Percentiles rank a stretch among this genome's conserved stretches.
Evolutionary conservation across 2,888 invertebrate genomes (phyloP).

Genomic region (Brenthis ino): DNA sequence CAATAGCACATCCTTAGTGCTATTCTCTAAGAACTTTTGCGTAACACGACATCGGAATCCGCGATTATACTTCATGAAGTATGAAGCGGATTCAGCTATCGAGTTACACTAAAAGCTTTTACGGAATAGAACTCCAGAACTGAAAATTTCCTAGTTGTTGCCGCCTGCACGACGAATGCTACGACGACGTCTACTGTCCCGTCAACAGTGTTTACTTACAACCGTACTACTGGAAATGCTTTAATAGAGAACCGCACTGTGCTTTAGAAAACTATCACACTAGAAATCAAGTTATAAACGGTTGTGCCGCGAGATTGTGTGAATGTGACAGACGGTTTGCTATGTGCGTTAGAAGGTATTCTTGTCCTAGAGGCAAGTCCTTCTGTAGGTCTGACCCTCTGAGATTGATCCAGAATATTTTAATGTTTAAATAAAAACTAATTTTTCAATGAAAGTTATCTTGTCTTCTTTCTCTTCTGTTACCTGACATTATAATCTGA

Average conservation of each 20-base stretch:
- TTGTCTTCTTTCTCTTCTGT: background rate
- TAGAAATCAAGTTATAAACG: slow-evolving; percentile 63
- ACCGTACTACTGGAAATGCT: slow-evolving; percentile 94
- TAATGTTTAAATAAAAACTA: slow-evolving; percentile 63
- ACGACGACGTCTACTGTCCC: slow-evolving; percentile 89
- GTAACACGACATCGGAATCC: too few relatives aligned
- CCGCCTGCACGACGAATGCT: slow-evolving; percentile 92
- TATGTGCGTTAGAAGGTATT: slow-evolving; percentile 88
- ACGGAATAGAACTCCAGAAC: slow-evolving; percentile 7
- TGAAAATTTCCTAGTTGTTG: slow-evolving; percentile 85
- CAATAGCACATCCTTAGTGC: too few relatives aligned
- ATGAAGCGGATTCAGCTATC: too few relatives aligned
- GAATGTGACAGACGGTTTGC: slow-evolving; percentile 92
- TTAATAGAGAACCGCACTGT: slow-evolving; percentile 88
- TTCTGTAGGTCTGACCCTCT: slow-evolving; percentile 89
- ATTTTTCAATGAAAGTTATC: background rate
- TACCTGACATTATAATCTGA: too few relatives aligned
- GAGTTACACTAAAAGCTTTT: too few relatives aligned
- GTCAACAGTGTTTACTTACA: slow-evolving; percentile 92
- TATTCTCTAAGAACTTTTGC: too few relatives aligned
- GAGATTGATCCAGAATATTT: slow-evolving; percentile 87
- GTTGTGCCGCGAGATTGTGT: slow-evolving; percentile 90
- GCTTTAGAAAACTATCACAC: slow-evolving; percentile 80
- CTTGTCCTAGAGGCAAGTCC: slow-evolving; percentile 87
- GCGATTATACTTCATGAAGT: too few relatives aligned